Percentiles rank a stretch among this genome's conserved stretches.
These are phyloP conservation scores for Branchipolynoe longqiensis DNA, from an alignment of 2,888 invertebrate species.

Conservation along the genomic window DNA sequence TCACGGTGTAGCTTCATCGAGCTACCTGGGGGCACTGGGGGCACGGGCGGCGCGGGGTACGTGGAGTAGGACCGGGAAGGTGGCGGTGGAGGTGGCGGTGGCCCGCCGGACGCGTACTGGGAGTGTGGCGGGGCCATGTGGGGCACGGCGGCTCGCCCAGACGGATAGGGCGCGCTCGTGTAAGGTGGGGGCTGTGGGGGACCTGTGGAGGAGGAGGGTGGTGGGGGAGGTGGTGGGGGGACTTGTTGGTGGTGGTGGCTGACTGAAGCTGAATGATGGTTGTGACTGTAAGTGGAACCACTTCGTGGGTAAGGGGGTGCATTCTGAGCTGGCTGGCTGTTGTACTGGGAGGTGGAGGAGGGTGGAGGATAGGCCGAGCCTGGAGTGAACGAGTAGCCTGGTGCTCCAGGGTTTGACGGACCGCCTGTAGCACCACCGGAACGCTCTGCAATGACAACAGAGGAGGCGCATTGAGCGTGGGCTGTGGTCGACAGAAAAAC, in stretches of 20 bases:
- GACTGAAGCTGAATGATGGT: background rate
- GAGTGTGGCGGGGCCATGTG: background rate
- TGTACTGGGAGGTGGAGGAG: constrained; percentile 26
- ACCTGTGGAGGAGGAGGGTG: background rate
- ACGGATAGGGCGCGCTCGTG: background rate
- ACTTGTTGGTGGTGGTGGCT: constrained; percentile 33
- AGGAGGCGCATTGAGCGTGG: background rate
- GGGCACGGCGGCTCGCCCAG: background rate
- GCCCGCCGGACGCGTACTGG: background rate
- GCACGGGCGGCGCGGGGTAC: constrained; percentile 1
- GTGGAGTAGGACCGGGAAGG: background rate
- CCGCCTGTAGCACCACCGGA: background rate
- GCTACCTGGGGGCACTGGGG: background rate
- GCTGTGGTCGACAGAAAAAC: background rate
- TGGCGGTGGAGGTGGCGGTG: constrained; percentile 22
- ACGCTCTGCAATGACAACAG: constrained; percentile 1
- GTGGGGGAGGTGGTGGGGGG: constrained; percentile 21
- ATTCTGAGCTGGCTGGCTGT: constrained; percentile 7
- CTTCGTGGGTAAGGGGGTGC: background rate
- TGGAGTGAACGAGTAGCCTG: background rate
- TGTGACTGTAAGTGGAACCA: background rate
- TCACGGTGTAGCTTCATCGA: background rate
- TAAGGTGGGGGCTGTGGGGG: background rate
- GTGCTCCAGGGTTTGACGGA: constrained; percentile 23
- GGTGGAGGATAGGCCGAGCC: background rate